Evolutionary conservation across 2,888 invertebrate genomes (phyloP).

Genomic region (Phrixothrix hirtus): DNA sequence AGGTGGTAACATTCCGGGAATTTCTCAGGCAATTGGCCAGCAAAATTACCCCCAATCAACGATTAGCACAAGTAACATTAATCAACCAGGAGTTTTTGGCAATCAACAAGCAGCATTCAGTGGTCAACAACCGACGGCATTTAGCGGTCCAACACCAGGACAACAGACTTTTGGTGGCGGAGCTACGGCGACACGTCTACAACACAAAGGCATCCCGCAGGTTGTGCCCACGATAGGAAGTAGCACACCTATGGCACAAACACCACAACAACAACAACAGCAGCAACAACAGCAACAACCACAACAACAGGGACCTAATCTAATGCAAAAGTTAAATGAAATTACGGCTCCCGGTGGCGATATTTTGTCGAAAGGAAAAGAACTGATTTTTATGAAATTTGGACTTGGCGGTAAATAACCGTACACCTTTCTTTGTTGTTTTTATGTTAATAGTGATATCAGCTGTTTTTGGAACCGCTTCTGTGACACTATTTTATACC

Average conservation of each 20-base stretch:
- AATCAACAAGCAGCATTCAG: too few relatives aligned
- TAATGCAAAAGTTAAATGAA: slow-evolving; percentile 88
- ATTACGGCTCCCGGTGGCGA: slow-evolving; percentile 89
- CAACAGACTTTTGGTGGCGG: slow-evolving; percentile 29
- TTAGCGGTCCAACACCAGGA: slow-evolving; percentile 29
- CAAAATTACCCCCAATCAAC: slow-evolving; percentile 24
- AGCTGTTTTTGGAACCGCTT: slow-evolving; percentile 39
- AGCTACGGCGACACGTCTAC: slow-evolving; percentile 38
- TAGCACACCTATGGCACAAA: slow-evolving; percentile 53
- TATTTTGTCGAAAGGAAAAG: slow-evolving; percentile 90
- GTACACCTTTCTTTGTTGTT: slow-evolving; percentile 31
- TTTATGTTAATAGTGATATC: slow-evolving; percentile 27
- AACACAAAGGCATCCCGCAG: slow-evolving; percentile 60
- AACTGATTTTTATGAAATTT: slow-evolving; percentile 92
- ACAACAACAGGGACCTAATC: slow-evolving; percentile 66
- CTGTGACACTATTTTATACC: slow-evolving; percentile 6
- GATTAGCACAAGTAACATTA: slow-evolving; percentile 23
- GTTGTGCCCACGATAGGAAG: slow-evolving; percentile 55
- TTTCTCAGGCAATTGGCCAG: slow-evolving; percentile 25
- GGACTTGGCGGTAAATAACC: slow-evolving; percentile 73
- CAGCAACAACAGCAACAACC: slow-evolving; percentile 55
- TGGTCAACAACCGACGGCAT: slow-evolving; percentile 34
- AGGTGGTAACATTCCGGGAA: slow-evolving; percentile 55
- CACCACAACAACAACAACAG: slow-evolving; percentile 53
- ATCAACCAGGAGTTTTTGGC: slow-evolving; percentile 20